Evolutionary conservation across 2,113 vertebrate genomes (phyloP).

Genomic region (Forbesichthys papilliferus): DNA sequence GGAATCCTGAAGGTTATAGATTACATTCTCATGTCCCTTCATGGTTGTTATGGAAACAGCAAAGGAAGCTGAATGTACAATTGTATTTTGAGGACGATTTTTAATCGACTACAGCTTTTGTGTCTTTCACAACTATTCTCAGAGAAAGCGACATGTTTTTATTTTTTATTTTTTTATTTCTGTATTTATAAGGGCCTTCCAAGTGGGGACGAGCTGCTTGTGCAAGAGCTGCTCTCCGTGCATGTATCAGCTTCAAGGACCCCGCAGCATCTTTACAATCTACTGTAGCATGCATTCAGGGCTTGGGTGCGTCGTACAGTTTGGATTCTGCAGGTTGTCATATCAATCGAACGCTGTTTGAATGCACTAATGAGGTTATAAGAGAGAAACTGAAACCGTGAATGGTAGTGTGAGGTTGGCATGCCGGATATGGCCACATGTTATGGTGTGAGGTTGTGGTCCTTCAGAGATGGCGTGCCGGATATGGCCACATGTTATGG

Average conservation of each 20-base stretch:
- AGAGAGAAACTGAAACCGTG: background rate
- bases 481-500: too few relatives aligned
- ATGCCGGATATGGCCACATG: too few relatives aligned
- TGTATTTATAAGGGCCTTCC: too few relatives aligned
- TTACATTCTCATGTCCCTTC: constrained; percentile 61
- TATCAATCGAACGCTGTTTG: too few relatives aligned
- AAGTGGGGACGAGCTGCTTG: background rate
- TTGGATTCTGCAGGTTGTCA: too few relatives aligned
- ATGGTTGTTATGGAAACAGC: constrained; percentile 80
- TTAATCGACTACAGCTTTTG: constrained; percentile 53
- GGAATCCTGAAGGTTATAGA: constrained; percentile 74
- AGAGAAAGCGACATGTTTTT: constrained; percentile 10
- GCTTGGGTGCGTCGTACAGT: background rate
- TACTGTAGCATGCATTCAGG: background rate
- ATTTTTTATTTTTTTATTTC: background rate
- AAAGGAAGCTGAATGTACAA: constrained; percentile 71
- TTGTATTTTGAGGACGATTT: constrained; percentile 60
- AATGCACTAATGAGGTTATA: background rate
- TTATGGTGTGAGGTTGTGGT: too few relatives aligned
- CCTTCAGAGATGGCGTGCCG: too few relatives aligned
- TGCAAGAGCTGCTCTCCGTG: constrained; percentile 10
- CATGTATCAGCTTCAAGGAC: too few relatives aligned
- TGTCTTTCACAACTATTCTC: constrained; percentile 21
- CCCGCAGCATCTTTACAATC: background rate
- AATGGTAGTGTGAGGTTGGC: background rate